Evolutionary conservation across 1,140 invertebrate species (phyloP).

Genomic region (Meloidogyne chitwoodi): DNA sequence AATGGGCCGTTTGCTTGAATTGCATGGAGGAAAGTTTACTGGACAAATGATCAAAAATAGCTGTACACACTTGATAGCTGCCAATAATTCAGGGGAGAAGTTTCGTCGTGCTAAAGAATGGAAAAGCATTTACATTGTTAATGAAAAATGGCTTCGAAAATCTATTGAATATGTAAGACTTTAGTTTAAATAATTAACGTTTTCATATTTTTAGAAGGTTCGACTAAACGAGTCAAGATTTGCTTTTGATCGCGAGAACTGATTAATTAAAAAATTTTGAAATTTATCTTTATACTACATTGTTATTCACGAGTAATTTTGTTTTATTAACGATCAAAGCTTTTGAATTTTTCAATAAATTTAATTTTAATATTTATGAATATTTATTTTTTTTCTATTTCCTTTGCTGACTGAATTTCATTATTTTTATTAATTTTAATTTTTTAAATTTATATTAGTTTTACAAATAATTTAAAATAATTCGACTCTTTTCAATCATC

Average conservation of each 20-base stretch:
- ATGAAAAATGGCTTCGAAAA: conserved; percentile 13
- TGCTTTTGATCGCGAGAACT: neutral
- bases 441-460: no score
- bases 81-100: conserved; percentile 12
- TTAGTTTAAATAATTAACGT: neutral
- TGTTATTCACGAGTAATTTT: no score
- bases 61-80: conserved; percentile 16
- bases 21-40: conserved; percentile 18
- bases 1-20: conserved; percentile 10
- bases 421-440: no score
- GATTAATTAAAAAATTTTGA: neutral
- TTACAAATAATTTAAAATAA: neutral
- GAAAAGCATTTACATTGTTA: conserved; percentile 7
- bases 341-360: no score
- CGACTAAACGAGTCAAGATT: neutral
- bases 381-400: no score
- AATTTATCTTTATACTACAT: no score
- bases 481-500: neutral
- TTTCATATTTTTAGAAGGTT: neutral
- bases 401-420: no score
- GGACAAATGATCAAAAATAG: conserved; percentile 4
- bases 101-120: conserved; percentile 8
- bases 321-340: no score
- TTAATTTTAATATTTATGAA: no score
- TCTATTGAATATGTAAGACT: conserved; percentile 5